Base-by-base conservation (phyloP, 2,113 vertebrate genomes). In the Coryphaenoides rupestris region DNA sequence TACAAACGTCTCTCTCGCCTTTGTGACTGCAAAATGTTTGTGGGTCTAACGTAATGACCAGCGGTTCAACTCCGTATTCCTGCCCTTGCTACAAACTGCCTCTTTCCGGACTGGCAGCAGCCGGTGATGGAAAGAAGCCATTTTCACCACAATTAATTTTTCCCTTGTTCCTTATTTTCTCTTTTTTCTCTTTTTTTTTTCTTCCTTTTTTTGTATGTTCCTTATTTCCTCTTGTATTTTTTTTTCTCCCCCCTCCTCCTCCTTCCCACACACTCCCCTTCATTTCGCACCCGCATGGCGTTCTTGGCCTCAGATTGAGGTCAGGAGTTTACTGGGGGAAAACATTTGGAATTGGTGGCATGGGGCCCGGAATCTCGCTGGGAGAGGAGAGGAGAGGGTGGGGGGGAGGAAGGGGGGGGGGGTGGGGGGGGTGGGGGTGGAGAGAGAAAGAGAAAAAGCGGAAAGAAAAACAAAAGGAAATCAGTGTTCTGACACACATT, bases 291-390 rank as follows among this genome's bases (percentile, higher is more conserved):
- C 61, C 69, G 75, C 76, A 76, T 40, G 75, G 81, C 72, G 69
- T 76, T 84, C 81, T 89, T 87, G 86, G 87, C 85, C 82, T 77
- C 77, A 84, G 78, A 86, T 78, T 85, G 82, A 80, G 88, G 89
- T 91, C 88, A 89, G 77, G 78, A 89, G 89, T 91, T 90, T 90
- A 90, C 85, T 87, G 83, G 88, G 86, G 84, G 82, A 88, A 84
- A 88, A 87, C 85, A 86, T 88, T 89, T 83, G 77, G 79, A 88
- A 82, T 72, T 46, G 21, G 83, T 87, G 86, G 86, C 86, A 83
- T 77, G 0, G 75, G 80, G 87, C 88, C 87, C 84, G 75, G 84
- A 86, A 77, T 73, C 82, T 84, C 65, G 16, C 54, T 33, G 57
- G 72, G 64, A 73, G 67, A n/a, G n/a, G n/a, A n/a, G n/a, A n/a